Percentiles rank a stretch among this genome's conserved stretches.
phyloP scores from a whole-genome alignment of 2,888 invertebrate genomes.

The Papilio protenor region DNA sequence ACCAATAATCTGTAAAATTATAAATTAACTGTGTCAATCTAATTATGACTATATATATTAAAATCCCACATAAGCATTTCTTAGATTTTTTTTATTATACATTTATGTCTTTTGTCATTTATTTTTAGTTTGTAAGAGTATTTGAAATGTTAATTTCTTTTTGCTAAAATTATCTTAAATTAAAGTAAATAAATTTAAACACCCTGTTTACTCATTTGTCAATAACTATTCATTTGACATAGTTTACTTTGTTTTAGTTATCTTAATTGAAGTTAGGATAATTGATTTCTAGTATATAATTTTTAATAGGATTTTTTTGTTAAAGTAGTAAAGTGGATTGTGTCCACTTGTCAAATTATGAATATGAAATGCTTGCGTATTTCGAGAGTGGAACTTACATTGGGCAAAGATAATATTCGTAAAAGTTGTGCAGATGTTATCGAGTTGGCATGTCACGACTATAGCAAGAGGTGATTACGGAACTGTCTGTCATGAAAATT shows the following conservation, averaged over 20 bases:
- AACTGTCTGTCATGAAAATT: constrained; percentile 84
- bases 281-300: background rate
- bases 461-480: constrained; percentile 82
- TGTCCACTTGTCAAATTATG: background rate
- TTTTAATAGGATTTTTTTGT: background rate
- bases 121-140: too few species aligned
- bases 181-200: background rate
- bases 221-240: background rate
- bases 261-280: background rate
- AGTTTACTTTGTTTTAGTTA: background rate
- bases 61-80: too few species aligned
- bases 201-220: background rate
- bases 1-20: background rate
- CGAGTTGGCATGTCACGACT: constrained; percentile 75
- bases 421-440: constrained; percentile 57
- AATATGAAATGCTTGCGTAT: constrained; percentile 15
- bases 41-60: background rate
- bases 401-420: constrained; percentile 45
- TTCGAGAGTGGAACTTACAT: constrained; percentile 28
- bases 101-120: too few species aligned
- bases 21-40: background rate
- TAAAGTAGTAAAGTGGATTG: background rate
- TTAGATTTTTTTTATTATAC: too few species aligned
- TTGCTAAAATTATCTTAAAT: background rate
- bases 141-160: too few species aligned